Conservation (phyloP, 2,888 invertebrate genomes). For the Tetranychus truncatus region DNA sequence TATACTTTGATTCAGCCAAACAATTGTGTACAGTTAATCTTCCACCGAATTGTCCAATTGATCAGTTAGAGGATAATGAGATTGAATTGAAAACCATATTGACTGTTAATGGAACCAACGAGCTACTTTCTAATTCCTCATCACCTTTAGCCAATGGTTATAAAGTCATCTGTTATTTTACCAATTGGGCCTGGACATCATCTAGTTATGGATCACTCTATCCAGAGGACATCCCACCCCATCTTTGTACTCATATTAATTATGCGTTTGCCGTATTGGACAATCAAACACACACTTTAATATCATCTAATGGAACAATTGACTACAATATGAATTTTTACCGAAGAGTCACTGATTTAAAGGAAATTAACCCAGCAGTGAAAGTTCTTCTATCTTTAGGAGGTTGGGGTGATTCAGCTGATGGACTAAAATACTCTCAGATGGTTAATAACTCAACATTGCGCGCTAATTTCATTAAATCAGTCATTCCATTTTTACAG, state of each 20-base stretch:
- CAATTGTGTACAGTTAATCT: neutral
- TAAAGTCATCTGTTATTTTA: slow-evolving; percentile 27
- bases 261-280: slow-evolving; percentile 97
- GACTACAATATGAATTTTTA: slow-evolving; percentile 79
- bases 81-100: neutral
- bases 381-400: slow-evolving; percentile 40
- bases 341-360: slow-evolving; percentile 60
- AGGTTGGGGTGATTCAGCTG: slow-evolving; percentile 64
- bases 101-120: slow-evolving; percentile 2
- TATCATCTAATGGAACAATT: slow-evolving; percentile 83
- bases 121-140: neutral
- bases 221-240: slow-evolving; percentile 82
- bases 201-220: slow-evolving; percentile 71
- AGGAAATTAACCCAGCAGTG: slow-evolving; percentile 70
- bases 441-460: slow-evolving; percentile 46
- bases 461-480: slow-evolving; percentile 44
- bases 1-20: neutral
- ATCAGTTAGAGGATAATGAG: neutral
- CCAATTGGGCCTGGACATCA: slow-evolving; percentile 82
- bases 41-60: neutral
- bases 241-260: slow-evolving; percentile 84
- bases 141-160: slow-evolving; percentile 3
- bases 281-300: slow-evolving; percentile 74
- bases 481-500: slow-evolving; percentile 46
- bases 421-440: slow-evolving; percentile 51